Percentiles rank a stretch among this genome's conserved stretches.
phyloP scores from a whole-genome alignment of 64 coral and sea anemone genomes.

The Acropora tenuis region DNA sequence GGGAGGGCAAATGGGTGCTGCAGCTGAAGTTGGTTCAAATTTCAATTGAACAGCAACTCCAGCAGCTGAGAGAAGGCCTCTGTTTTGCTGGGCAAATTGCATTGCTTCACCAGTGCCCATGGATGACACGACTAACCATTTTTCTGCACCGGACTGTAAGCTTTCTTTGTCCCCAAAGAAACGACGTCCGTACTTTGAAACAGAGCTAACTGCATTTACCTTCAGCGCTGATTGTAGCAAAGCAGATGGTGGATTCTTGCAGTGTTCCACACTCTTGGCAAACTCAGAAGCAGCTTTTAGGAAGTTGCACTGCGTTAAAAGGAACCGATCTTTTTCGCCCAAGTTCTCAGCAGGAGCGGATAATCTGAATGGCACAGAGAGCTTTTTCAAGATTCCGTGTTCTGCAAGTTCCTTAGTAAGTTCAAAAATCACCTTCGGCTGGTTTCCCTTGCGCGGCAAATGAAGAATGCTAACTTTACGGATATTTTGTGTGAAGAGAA shows the following conservation, averaged over 20 bases:
- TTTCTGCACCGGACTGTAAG: neutral
- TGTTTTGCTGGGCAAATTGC: constrained; percentile 37
- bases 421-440: constrained; percentile 38
- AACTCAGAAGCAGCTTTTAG: neutral
- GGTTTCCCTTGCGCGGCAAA: constrained; percentile 29
- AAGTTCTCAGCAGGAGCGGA: neutral
- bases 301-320: constrained; percentile 20
- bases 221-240: neutral
- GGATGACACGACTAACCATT: constrained; percentile 73
- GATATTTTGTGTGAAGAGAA: constrained; percentile 87
- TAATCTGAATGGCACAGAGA: neutral
- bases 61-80: constrained; percentile 62
- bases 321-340: neutral
- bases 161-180: neutral
- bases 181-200: neutral
- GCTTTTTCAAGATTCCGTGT: neutral
- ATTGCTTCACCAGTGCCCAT: constrained; percentile 54
- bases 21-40: too few species aligned
- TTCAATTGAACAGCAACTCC: constrained; percentile 63
- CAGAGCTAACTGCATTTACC: neutral
- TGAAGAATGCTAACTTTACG: constrained; percentile 65
- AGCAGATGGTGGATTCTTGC: neutral
- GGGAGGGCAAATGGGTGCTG: neutral
- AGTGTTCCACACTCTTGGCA: neutral
- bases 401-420: neutral